Conservation (phyloP, 2,888 invertebrate species). For the Orthonychiurus folsomi region DNA sequence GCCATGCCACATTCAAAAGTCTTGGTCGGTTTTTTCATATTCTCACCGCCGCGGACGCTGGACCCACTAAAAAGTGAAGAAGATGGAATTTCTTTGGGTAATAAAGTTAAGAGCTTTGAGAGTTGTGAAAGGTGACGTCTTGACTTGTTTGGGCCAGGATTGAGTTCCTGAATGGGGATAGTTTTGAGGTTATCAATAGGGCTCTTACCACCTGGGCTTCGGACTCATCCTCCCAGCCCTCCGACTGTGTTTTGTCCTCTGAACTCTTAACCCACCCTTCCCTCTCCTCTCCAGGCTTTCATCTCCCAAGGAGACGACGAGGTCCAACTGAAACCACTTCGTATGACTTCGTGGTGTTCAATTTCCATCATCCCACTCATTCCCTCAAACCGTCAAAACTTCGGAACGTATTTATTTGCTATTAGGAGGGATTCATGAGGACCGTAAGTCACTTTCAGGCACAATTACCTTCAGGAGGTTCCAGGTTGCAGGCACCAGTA, state of each 20-base stretch:
- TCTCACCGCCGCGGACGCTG: no score
- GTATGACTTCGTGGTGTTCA: not conserved
- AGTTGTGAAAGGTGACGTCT: slow-evolving; percentile 4
- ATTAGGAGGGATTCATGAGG: no score
- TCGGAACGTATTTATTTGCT: slow-evolving; percentile 3
- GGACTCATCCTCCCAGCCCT: not conserved
- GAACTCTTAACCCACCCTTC: not conserved
- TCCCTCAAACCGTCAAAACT: not conserved
- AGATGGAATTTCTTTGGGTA: no score
- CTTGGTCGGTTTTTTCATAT: no score
- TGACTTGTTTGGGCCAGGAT: slow-evolving; percentile 4
- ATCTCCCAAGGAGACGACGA: slow-evolving; percentile 3
- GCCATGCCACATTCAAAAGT: no score
- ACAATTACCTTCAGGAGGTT: no score
- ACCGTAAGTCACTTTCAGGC: no score
- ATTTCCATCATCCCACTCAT: slow-evolving; percentile 1
- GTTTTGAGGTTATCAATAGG: no score
- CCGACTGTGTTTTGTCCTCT: not conserved
- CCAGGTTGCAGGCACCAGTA: no score
- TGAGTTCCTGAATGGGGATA: no score
- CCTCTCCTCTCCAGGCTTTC: slow-evolving; percentile 1
- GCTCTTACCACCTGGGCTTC: slow-evolving; percentile 3
- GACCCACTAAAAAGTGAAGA: no score
- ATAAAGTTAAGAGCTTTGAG: not conserved
- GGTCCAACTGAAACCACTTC: not conserved